Evolutionary conservation across 2,888 invertebrate species (phyloP), one percentile per base, ranked within the genome.

Genomic region (Alviniconcha strummeri): DNA sequence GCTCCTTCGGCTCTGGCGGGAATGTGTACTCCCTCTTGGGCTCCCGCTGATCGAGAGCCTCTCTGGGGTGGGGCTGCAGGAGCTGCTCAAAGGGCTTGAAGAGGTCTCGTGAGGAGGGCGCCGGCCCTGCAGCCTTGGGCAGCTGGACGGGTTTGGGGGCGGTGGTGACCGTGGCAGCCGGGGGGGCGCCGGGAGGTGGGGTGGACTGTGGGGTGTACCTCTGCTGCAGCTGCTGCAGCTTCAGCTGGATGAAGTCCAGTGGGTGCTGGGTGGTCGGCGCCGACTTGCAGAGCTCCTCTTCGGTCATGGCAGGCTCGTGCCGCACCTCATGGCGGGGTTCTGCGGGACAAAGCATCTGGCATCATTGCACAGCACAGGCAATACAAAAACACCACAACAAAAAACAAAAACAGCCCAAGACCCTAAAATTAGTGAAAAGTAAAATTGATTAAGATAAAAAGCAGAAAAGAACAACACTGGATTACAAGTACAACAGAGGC

Each of bases 241-340:
- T 85, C 80, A 85, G 89, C 85, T 85, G 89, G 54, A 91, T 89
- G 82, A 90, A 91, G 84, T 91, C 91, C 57, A 91, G 86, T 11
- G 91, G 91, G 83, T 91, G 91, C 80, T 91, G 91, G 75, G 87
- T 88, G 19, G 86, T 85, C 2, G 88, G 83, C 15, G 81, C 76
- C 11, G 84, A 76, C 57, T 86, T 85, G 81, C 78, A 80, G 52
- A 72, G 69, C 54, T 86, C 86, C 8, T 86, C 85, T 17, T 82
- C 82, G n/a, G 82, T 76, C 76, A 82, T 82, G 67, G 82, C 54
- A 3, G 82, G 76, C 19, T 82, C 82, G 17, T 82, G 82, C 0
- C 82, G 76, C 0, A 19, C n/a, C 13, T 82, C 82, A 11, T 77
- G 77, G 7, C 77, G 76, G 4, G 79, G 52, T 52, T 85, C 85